Percentiles rank a stretch among this genome's conserved stretches.
Evolutionary conservation across 2,888 invertebrate genomes (phyloP).

Genomic region (Thumatha senex): DNA sequence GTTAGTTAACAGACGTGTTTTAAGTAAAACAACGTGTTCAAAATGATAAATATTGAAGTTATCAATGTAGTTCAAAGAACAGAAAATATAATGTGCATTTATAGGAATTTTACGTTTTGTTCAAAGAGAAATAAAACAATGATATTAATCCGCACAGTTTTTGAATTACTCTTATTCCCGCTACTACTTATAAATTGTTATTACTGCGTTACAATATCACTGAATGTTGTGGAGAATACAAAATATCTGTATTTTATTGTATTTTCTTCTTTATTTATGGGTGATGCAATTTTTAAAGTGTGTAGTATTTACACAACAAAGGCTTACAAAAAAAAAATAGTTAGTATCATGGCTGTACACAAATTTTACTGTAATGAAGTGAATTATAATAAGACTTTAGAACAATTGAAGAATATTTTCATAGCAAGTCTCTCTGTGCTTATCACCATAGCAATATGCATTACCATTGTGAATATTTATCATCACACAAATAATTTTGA

Average conservation of each 20-base stretch:
- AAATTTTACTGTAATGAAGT: neutral
- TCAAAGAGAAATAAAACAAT: neutral
- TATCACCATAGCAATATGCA: neutral
- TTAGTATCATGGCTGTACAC: neutral
- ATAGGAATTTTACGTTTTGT: slow-evolving; percentile 12
- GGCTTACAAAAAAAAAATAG: neutral
- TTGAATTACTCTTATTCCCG: neutral
- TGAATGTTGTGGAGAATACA: neutral
- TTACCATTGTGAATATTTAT: neutral
- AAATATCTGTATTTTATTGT: neutral
- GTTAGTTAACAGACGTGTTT: neutral
- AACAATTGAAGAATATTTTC: neutral
- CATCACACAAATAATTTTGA: neutral
- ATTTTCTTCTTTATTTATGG: neutral
- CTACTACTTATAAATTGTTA: neutral
- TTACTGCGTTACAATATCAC: neutral
- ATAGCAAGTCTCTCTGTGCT: neutral
- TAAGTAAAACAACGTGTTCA: neutral
- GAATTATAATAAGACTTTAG: neutral
- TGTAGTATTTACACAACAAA: neutral
- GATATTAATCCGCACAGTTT: neutral
- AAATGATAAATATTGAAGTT: neutral
- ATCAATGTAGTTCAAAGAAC: neutral
- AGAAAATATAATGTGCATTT: slow-evolving; percentile 14
- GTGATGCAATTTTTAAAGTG: neutral